Conservation (phyloP, 2,797 vertebrate species). For the Coendou prehensilis region DNA sequence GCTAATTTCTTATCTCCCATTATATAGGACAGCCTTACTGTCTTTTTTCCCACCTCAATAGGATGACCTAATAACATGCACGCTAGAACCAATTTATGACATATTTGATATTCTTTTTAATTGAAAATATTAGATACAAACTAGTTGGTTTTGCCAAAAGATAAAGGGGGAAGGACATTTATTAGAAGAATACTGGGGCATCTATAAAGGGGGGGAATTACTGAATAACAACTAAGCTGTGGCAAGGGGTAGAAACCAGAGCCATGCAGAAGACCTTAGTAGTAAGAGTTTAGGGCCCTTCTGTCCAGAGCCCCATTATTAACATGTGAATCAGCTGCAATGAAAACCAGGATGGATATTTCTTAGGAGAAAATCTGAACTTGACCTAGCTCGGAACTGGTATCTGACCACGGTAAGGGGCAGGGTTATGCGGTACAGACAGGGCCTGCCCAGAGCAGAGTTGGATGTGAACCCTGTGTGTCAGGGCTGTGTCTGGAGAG, state of each 20-base stretch:
- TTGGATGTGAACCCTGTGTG: too few species aligned
- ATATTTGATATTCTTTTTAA: not conserved
- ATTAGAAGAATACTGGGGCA: not conserved
- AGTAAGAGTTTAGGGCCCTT: not conserved
- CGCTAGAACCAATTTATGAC: not conserved
- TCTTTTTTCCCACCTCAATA: not conserved
- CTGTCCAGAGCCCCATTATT: not conserved
- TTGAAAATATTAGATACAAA: not conserved
- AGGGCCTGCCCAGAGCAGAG: too few species aligned
- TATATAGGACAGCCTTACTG: not conserved
- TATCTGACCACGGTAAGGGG: not conserved
- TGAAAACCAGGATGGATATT: not conserved
- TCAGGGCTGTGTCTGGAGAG: not conserved
- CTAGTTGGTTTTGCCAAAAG: constrained; percentile 21
- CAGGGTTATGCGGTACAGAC: not conserved
- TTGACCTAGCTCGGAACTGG: not conserved
- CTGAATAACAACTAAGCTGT: not conserved
- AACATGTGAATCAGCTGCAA: not conserved
- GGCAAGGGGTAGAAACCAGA: not conserved
- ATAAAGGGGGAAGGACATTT: not conserved
- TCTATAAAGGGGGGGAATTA: not conserved
- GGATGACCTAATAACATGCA: not conserved
- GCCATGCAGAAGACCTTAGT: rapidly evolving
- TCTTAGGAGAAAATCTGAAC: not conserved
- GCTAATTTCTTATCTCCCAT: not conserved